phyloP scores from a whole-genome alignment of 1,140 invertebrate species.

The Whitmania pigra region DNA sequence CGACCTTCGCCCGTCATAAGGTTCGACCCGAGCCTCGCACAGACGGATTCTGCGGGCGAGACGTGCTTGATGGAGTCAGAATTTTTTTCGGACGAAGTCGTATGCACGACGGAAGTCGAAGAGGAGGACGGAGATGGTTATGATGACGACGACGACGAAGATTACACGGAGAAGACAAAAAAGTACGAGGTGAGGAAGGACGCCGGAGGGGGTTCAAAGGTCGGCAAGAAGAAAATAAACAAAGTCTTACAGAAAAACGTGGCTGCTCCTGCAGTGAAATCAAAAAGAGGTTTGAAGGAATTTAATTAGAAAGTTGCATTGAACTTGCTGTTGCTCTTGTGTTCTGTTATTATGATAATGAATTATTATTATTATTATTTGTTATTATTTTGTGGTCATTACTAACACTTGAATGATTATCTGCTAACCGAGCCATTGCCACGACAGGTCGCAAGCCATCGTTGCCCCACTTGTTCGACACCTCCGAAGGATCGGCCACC shows the following conservation, averaged over 20 bases:
- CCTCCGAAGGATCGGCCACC: not conserved
- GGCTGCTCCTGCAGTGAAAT: not conserved
- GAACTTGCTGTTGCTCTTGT: no score
- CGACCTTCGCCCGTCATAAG: slow-evolving; percentile 3
- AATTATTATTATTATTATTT: not conserved
- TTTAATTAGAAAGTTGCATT: not conserved
- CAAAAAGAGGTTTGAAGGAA: slow-evolving; percentile 1
- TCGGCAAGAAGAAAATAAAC: not conserved
- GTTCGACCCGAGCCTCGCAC: not conserved
- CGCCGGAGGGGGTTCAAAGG: not conserved
- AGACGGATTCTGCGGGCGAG: not conserved
- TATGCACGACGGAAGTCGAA: slow-evolving; percentile 5
- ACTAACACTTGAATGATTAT: no score
- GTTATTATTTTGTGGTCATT: not conserved
- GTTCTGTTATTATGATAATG: not conserved
- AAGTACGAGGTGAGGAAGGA: not conserved
- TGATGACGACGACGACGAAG: slow-evolving; percentile 6
- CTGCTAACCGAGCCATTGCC: not conserved
- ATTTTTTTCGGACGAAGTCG: not conserved
- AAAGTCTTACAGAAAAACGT: not conserved
- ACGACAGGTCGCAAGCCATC: slow-evolving; percentile 6
- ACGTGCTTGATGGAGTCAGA: not conserved
- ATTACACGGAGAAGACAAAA: not conserved
- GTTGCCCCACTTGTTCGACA: not conserved
- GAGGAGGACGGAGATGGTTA: not conserved